phyloP scores from a whole-genome alignment of 2,888 invertebrate species.

The Spilosoma lubricipeda region DNA sequence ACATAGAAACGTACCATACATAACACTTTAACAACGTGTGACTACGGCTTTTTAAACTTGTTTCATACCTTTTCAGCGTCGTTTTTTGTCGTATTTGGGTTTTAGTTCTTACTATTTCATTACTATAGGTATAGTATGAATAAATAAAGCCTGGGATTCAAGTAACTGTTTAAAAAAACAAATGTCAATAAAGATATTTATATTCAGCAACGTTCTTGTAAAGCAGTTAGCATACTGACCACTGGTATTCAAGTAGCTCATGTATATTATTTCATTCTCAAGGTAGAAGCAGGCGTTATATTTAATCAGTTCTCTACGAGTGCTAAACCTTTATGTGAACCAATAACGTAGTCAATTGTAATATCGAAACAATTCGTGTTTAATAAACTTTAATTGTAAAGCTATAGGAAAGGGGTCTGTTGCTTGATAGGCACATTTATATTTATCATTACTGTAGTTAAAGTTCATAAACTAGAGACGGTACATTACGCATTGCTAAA shows the following conservation, averaged over 20 bases:
- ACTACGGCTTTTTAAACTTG: too few relatives aligned
- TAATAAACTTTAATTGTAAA: constrained; percentile 25
- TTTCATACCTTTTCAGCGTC: too few relatives aligned
- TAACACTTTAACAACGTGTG: too few relatives aligned
- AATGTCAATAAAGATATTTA: background rate
- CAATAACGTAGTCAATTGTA: constrained; percentile 20
- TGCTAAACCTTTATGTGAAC: background rate
- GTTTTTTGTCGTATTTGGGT: too few relatives aligned
- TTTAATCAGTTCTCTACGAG: background rate
- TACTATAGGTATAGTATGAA: too few relatives aligned
- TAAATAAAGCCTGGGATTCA: background rate
- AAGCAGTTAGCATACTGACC: background rate
- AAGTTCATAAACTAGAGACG: constrained; percentile 61
- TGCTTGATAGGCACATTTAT: constrained; percentile 26
- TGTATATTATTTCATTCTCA: background rate
- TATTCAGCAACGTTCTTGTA: background rate
- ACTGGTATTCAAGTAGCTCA: background rate
- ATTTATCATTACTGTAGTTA: constrained; percentile 38
- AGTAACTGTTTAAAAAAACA: background rate
- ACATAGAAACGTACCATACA: too few relatives aligned
- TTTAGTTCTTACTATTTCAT: too few relatives aligned
- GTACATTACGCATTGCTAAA: constrained; percentile 66
- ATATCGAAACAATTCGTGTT: constrained; percentile 8
- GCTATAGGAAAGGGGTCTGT: constrained; percentile 24
- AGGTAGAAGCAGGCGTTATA: background rate